Evolutionary conservation across 37 sponge, comb jelly and placozoan genomes (phyloP).

Genomic region (Theonella swinhoei): DNA sequence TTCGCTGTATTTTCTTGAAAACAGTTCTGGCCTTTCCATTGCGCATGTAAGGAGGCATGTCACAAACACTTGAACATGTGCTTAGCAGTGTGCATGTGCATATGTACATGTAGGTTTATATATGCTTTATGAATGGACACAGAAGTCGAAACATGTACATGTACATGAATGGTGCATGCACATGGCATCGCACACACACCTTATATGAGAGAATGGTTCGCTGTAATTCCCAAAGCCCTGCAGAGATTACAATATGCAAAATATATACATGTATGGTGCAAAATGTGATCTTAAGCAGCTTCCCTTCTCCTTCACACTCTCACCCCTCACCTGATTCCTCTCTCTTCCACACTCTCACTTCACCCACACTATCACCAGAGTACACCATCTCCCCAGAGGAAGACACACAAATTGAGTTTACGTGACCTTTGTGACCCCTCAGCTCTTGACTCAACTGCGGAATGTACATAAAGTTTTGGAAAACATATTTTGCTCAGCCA

Average conservation of each 20-base stretch:
- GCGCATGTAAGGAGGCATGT: too few species aligned
- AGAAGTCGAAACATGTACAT: too few species aligned
- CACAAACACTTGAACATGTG: too few species aligned
- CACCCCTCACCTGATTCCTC: slow-evolving; percentile 16
- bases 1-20: too few species aligned
- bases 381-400: slow-evolving; percentile 20
- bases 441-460: slow-evolving; percentile 36
- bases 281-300: background rate
- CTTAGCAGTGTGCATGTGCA: too few species aligned
- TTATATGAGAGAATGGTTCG: background rate
- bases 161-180: background rate
- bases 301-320: background rate
- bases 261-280: too few species aligned
- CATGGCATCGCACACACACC: background rate
- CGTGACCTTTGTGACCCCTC: slow-evolving; percentile 38
- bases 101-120: too few species aligned
- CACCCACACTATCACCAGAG: slow-evolving; percentile 74
- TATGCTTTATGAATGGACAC: too few species aligned
- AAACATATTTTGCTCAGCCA: too few species aligned
- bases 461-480: too few species aligned
- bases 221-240: background rate
- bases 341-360: slow-evolving; percentile 53
- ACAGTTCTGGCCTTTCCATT: too few species aligned
- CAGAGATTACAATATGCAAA: too few species aligned
- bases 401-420: slow-evolving; percentile 60